A percentile compares a stretch with the other conserved stretches of the same genome.
phyloP scores from a whole-genome alignment of 2,888 invertebrate genomes.

The Ischnura elegans region DNA sequence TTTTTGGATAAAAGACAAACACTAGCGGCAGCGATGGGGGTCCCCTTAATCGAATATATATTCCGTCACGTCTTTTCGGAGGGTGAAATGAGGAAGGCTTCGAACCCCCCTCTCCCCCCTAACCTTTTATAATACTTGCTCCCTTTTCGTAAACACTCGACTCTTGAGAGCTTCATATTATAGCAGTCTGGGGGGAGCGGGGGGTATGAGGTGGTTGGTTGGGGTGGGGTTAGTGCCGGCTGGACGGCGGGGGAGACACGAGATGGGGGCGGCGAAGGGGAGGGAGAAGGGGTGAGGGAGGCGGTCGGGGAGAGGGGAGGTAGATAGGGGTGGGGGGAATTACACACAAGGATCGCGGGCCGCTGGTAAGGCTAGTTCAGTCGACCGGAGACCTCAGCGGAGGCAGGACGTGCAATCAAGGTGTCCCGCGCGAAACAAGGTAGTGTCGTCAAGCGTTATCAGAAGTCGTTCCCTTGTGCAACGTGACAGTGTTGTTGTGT shows the following conservation, averaged over 20 bases:
- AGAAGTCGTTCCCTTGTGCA: neutral
- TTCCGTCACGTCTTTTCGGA: neutral
- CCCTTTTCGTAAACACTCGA: constrained; percentile 25
- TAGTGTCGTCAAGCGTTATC: neutral
- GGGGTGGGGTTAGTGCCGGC: neutral
- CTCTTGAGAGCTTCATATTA: neutral
- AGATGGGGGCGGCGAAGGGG: neutral
- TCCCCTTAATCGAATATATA: constrained; percentile 7
- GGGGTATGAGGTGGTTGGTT: neutral
- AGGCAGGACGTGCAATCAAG: neutral
- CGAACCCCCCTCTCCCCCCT: neutral
- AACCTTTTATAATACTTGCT: neutral
- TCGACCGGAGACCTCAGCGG: constrained; percentile 20
- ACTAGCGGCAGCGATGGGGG: too few species aligned
- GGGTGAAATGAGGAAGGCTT: neutral
- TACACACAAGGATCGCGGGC: constrained; percentile 17
- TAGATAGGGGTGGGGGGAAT: neutral
- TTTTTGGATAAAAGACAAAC: too few species aligned
- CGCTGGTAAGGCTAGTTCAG: constrained; percentile 31
- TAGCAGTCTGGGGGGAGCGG: neutral
- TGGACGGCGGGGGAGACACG: constrained; percentile 15
- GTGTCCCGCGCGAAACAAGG: neutral
- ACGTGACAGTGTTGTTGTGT: neutral
- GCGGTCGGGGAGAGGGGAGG: neutral
- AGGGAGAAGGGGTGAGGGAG: neutral